Evolutionary conservation across 2,888 invertebrate genomes (phyloP).

Genomic region (Drosophila mayaguana): DNA sequence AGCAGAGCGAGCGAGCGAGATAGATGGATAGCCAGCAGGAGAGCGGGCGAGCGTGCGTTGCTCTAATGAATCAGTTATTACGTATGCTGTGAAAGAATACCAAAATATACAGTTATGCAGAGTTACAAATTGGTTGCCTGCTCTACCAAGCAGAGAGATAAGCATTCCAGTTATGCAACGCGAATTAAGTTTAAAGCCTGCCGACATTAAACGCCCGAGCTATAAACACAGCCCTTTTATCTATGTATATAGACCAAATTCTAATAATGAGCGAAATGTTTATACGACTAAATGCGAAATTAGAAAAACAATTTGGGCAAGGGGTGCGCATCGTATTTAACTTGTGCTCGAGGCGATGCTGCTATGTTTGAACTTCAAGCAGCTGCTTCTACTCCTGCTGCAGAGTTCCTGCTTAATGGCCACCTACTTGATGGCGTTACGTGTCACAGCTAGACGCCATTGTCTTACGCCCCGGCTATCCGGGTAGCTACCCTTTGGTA

Average conservation of each 20-base stretch:
- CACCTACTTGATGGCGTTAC: slow-evolving; percentile 59
- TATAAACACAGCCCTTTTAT: slow-evolving; percentile 6
- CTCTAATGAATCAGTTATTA: slow-evolving; percentile 19
- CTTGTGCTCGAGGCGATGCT: slow-evolving; percentile 30
- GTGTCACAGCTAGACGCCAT: slow-evolving; percentile 59
- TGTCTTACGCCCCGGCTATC: slow-evolving; percentile 37
- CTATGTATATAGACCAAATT: not conserved
- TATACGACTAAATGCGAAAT: slow-evolving; percentile 45
- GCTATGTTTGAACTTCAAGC: slow-evolving; percentile 27
- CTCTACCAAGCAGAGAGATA: not conserved
- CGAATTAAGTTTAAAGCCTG: slow-evolving; percentile 1
- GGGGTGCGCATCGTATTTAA: slow-evolving; percentile 39
- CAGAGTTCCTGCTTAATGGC: slow-evolving; percentile 53
- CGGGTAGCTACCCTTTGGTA: not conserved
- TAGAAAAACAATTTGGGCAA: slow-evolving; percentile 43
- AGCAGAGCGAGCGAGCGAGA: not conserved
- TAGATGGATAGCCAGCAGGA: too few species aligned
- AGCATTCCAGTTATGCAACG: slow-evolving; percentile 12
- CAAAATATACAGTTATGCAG: slow-evolving; percentile 6
- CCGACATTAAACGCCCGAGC: not conserved
- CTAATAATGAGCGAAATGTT: slow-evolving; percentile 18
- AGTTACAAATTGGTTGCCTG: not conserved
- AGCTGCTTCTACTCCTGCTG: slow-evolving; percentile 26
- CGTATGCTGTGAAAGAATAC: slow-evolving; percentile 2
- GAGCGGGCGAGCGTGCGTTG: not conserved